phyloP scores from a whole-genome alignment of 2,888 invertebrate species.

The Archaeoteleia sp. region DNA sequence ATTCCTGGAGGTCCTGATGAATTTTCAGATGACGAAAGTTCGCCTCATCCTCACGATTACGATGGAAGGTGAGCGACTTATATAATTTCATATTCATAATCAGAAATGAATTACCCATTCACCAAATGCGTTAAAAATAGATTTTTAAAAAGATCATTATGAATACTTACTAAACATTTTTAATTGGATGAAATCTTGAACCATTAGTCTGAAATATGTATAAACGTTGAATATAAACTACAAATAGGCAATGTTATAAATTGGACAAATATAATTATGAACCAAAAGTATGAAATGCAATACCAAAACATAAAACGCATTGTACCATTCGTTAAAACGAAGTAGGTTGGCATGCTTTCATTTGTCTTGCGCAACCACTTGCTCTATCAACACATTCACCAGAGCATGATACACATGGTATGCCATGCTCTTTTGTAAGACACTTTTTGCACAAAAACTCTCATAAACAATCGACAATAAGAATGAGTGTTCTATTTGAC shows the following conservation, averaged over 20 bases:
- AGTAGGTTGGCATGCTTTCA: slow-evolving; percentile 28
- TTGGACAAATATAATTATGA: no score
- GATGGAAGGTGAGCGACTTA: slow-evolving; percentile 85
- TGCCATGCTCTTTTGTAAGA: no score
- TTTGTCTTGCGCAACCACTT: slow-evolving; percentile 22
- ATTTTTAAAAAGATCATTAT: no score
- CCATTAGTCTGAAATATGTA: no score
- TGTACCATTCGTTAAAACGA: slow-evolving; percentile 12
- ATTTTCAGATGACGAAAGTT: slow-evolving; percentile 90
- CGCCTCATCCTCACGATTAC: slow-evolving; percentile 91
- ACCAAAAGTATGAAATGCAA: slow-evolving; percentile 2
- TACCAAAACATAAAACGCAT: slow-evolving; percentile 9
- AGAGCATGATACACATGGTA: slow-evolving; percentile 10
- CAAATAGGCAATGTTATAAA: no score
- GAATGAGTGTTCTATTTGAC: no score
- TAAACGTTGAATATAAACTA: no score
- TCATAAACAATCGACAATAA: no score
- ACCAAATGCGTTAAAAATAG: no score
- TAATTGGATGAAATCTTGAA: no score
- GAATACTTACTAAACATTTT: no score
- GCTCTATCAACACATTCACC: slow-evolving; percentile 27
- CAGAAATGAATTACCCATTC: no score
- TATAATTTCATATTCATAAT: neutral
- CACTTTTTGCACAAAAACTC: slow-evolving; percentile 11
- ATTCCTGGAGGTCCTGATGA: slow-evolving; percentile 81